These are phyloP conservation scores for Leptinotarsa juncta DNA, from an alignment of 2,888 invertebrate genomes.

Conservation along the genomic window DNA sequence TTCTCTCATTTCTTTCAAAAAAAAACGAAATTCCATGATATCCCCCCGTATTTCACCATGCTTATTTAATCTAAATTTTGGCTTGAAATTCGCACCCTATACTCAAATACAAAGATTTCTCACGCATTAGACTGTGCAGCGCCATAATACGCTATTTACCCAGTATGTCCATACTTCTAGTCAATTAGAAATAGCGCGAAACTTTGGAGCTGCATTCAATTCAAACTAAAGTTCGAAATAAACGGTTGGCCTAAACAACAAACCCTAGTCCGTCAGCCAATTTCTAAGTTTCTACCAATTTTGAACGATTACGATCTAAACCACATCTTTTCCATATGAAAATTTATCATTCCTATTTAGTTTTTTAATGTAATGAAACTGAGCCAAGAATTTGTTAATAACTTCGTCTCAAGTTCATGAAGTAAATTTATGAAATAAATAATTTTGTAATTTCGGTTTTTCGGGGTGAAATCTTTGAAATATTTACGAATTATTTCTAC, in stretches of 20 bases:
- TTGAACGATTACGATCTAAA: neutral
- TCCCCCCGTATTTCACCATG: neutral
- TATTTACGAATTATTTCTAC: too few species aligned
- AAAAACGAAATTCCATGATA: neutral
- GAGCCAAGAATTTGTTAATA: too few species aligned
- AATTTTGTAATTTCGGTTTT: too few species aligned
- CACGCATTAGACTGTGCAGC: constrained; percentile 31
- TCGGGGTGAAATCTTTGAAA: too few species aligned
- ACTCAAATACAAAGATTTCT: constrained; percentile 9
- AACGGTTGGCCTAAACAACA: constrained; percentile 24
- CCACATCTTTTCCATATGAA: neutral
- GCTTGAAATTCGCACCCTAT: constrained; percentile 19
- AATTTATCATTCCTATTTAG: neutral
- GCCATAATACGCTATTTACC: constrained; percentile 41
- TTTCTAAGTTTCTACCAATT: neutral
- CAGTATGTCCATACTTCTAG: constrained; percentile 56
- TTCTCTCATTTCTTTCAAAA: too few species aligned
- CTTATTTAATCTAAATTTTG: constrained; percentile 2
- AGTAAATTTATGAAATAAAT: too few species aligned
- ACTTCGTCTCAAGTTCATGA: too few species aligned
- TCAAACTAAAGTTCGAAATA: neutral
- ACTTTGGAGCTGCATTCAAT: constrained; percentile 54
- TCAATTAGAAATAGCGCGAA: constrained; percentile 58
- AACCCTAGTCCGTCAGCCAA: constrained; percentile 5
- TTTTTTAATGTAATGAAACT: too few species aligned